These are phyloP conservation scores for Drosophila colorata DNA, from an alignment of 2,888 invertebrate genomes.

Conservation along the genomic window DNA sequence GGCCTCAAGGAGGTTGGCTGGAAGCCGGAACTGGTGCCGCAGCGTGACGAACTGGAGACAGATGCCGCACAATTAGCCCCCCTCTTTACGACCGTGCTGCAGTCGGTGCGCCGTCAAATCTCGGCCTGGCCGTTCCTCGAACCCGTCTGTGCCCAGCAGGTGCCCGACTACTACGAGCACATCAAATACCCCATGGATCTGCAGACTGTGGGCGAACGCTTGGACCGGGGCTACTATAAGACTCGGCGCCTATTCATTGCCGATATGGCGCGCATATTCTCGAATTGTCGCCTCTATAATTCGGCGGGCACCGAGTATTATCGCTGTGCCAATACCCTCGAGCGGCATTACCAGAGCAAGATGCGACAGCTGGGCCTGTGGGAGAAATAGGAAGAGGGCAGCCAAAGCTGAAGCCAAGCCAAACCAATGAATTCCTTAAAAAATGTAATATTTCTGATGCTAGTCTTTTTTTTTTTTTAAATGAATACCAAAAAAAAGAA, in stretches of 20 bases:
- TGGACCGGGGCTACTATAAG: slow-evolving; percentile 90
- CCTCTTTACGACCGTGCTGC: slow-evolving; percentile 88
- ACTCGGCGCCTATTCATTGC: slow-evolving; percentile 95
- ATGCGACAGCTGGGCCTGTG: slow-evolving; percentile 92
- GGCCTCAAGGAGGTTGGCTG: slow-evolving; percentile 94
- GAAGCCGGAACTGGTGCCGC: slow-evolving; percentile 89
- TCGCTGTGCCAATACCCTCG: slow-evolving; percentile 94
- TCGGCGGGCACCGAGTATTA: slow-evolving; percentile 96
- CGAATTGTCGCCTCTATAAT: slow-evolving; percentile 97
- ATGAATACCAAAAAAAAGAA: too few relatives aligned
- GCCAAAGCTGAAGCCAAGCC: too few relatives aligned
- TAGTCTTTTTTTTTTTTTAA: too few relatives aligned
- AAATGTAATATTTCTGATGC: too few relatives aligned
- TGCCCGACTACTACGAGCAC: slow-evolving; percentile 97
- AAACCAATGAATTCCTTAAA: too few relatives aligned
- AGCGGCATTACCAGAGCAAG: slow-evolving; percentile 96
- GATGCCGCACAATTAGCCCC: slow-evolving; percentile 89
- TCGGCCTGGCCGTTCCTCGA: slow-evolving; percentile 97
- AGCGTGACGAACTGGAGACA: rapidly evolving
- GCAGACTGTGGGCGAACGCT: slow-evolving; percentile 83
- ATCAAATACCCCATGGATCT: slow-evolving; percentile 99
- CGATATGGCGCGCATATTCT: slow-evolving; percentile 97
- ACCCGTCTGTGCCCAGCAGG: slow-evolving; percentile 95
- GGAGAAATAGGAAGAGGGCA: not conserved
- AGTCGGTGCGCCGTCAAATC: slow-evolving; percentile 90